These are phyloP conservation scores for Scarus forsteni DNA, from an alignment of 2,797 vertebrate species.

Conservation along the genomic window DNA sequence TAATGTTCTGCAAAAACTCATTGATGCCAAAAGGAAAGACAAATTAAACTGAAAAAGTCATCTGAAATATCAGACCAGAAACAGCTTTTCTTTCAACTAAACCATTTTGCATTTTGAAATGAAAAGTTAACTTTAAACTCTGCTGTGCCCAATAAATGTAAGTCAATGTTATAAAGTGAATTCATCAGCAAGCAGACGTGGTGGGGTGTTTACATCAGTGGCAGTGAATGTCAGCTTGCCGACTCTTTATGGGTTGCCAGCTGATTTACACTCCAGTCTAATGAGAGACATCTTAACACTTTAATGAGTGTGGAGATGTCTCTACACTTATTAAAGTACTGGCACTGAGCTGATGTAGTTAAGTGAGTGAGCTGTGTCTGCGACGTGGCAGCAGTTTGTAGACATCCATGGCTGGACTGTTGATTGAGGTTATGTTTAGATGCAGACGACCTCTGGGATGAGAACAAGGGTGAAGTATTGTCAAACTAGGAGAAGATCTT, in stretches of 20 bases:
- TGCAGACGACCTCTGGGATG: slow-evolving; percentile 1
- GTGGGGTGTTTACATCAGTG: slow-evolving; percentile 66
- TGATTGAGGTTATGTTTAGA: background rate
- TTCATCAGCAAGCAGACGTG: slow-evolving; percentile 50
- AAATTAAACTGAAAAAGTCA: background rate
- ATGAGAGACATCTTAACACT: slow-evolving; percentile 77
- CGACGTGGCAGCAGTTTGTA: slow-evolving; percentile 59
- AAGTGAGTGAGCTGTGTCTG: slow-evolving; percentile 53
- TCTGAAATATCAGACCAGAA: slow-evolving; percentile 16
- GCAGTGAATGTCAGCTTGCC: slow-evolving; percentile 58
- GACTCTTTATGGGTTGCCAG: slow-evolving; percentile 61
- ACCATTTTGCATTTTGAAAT: slow-evolving; percentile 30
- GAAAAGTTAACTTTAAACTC: slow-evolving; percentile 44
- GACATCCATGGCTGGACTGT: slow-evolving; percentile 24
- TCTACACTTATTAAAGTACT: slow-evolving; percentile 65
- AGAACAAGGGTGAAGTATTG: slow-evolving; percentile 32
- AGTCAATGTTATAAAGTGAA: slow-evolving; percentile 48
- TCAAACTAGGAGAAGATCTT: slow-evolving; percentile 27
- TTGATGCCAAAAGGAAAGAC: background rate
- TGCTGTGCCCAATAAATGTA: slow-evolving; percentile 42
- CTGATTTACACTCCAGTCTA: slow-evolving; percentile 76
- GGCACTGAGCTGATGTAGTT: slow-evolving; percentile 54
- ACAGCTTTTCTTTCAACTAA: slow-evolving; percentile 19
- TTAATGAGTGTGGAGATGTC: slow-evolving; percentile 72
- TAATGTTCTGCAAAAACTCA: too few species aligned